A percentile compares a stretch with the other conserved stretches of the same genome.
Conservation (phyloP, 2,888 invertebrate species). For the Dicranocentrus wangi region DNA sequence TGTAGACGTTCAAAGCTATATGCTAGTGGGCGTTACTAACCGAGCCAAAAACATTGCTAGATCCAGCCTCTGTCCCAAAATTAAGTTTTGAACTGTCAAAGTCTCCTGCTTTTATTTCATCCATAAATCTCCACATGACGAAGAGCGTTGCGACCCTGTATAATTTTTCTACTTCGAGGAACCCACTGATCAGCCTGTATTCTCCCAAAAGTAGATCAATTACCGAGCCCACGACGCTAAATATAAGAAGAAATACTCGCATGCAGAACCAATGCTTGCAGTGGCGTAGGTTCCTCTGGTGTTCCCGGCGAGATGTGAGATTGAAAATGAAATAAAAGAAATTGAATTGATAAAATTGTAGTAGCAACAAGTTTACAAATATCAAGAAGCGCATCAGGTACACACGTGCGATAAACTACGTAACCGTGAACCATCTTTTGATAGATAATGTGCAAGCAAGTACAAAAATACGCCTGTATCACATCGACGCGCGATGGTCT, state of each 20-base stretch:
- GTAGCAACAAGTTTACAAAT: too few relatives aligned
- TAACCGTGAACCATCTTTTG: too few relatives aligned
- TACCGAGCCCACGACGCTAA: conserved; percentile 56
- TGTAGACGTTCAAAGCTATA: background rate
- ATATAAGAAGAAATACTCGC: conserved; percentile 45
- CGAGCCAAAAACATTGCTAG: conserved; percentile 56
- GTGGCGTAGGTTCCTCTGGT: conserved; percentile 62
- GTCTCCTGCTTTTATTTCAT: conserved; percentile 61
- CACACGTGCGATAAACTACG: too few relatives aligned
- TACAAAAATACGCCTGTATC: too few relatives aligned
- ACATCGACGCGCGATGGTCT: too few relatives aligned
- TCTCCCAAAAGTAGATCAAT: conserved; percentile 57
- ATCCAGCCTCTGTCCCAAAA: conserved; percentile 52
- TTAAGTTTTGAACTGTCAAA: conserved; percentile 59
- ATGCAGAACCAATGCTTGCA: conserved; percentile 64
- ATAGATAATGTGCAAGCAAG: too few relatives aligned
- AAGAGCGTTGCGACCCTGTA: conserved; percentile 54
- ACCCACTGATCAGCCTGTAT: conserved; percentile 54
- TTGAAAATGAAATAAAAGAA: conserved; percentile 50
- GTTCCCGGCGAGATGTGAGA: background rate
- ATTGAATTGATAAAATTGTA: conserved; percentile 29
- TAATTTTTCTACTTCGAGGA: conserved; percentile 58
- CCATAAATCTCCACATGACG: conserved; percentile 63
- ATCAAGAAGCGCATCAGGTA: too few relatives aligned
- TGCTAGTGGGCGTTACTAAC: conserved; percentile 47